Percentiles rank a stretch among this genome's conserved stretches.
Evolutionary conservation across 2,888 invertebrate genomes (phyloP).

Genomic region (Brachylomia viminalis): DNA sequence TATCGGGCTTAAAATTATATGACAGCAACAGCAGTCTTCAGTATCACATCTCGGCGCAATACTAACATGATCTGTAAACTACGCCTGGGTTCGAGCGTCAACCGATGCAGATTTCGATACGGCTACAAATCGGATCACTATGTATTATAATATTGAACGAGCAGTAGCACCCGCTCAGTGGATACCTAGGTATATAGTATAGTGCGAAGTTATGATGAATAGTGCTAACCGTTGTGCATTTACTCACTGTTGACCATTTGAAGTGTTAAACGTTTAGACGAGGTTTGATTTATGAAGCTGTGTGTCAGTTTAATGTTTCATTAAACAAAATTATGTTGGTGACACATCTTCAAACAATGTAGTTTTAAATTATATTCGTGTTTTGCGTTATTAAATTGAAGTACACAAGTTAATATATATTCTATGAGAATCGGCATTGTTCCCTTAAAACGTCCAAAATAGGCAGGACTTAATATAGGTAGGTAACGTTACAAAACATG

Average conservation of each 20-base stretch:
- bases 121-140: constrained; percentile 20
- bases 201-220: constrained; percentile 12
- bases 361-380: background rate
- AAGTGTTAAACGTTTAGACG: constrained; percentile 30
- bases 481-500: background rate
- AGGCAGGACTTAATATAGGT: background rate
- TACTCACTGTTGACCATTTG: constrained; percentile 26
- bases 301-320: background rate
- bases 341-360: background rate
- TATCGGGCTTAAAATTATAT: background rate
- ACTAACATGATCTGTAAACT: background rate
- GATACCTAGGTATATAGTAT: background rate
- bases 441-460: background rate
- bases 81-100: background rate
- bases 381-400: background rate
- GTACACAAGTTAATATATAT: background rate
- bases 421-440: background rate
- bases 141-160: constrained; percentile 15
- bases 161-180: background rate
- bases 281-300: constrained; percentile 11
- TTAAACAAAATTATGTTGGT: background rate
- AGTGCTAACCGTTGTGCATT: constrained; percentile 18
- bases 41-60: background rate
- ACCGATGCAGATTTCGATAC: background rate
- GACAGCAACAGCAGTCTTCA: too few relatives aligned